A percentile compares a stretch with the other conserved stretches of the same genome.
Conservation (phyloP, 2,113 vertebrate species). For the Sylvietta virens region DNA sequence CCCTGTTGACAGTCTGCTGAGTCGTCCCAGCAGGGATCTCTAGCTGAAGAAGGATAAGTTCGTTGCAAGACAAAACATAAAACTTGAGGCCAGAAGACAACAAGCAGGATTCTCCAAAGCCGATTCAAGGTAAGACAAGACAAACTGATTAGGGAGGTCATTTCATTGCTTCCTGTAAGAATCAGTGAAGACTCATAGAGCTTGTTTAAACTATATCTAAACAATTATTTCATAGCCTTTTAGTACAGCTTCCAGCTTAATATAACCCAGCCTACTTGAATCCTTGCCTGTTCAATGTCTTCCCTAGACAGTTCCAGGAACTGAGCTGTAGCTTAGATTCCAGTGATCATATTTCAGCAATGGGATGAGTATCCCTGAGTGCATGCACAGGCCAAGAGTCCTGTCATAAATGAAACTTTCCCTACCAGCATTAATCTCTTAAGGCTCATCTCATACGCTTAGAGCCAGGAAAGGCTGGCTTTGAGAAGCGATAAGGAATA, state of each 20-base stretch:
- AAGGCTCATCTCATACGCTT: not conserved
- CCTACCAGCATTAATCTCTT: not conserved
- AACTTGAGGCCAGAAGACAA: not conserved
- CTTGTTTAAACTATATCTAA: not conserved
- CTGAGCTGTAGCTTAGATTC: not conserved
- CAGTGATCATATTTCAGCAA: not conserved
- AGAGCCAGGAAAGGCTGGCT: not conserved
- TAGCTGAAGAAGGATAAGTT: not conserved
- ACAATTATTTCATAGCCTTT: not conserved
- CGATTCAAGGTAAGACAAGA: not conserved
- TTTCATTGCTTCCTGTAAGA: not conserved
- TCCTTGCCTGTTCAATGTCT: not conserved
- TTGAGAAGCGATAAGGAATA: fast-evolving
- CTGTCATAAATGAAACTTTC: not conserved
- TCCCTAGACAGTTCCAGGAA: not conserved
- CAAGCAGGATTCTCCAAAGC: not conserved
- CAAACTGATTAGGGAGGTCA: not conserved
- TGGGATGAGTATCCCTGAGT: not conserved
- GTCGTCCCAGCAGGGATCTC: not conserved
- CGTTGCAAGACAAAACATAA: not conserved
- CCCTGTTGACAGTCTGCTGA: not conserved
- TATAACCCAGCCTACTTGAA: not conserved
- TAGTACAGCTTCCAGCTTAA: not conserved
- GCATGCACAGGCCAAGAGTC: not conserved
- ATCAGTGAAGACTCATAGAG: not conserved